Percentiles rank a stretch among this genome's conserved stretches.
Conservation (phyloP, 2,113 vertebrate species). For the Toxotes jaculatrix region DNA sequence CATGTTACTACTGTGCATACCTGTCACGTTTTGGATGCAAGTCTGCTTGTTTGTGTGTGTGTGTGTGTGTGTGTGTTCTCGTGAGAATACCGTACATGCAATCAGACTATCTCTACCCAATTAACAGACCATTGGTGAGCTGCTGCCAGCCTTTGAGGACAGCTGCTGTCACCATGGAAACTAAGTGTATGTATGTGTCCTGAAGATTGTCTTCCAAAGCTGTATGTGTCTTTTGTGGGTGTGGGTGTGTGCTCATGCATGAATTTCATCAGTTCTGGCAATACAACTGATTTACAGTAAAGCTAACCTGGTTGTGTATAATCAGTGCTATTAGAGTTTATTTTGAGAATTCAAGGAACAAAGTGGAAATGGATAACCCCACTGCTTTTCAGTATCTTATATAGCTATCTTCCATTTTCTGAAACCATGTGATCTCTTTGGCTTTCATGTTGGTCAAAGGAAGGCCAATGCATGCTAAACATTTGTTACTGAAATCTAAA, state of each 20-base stretch:
- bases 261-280: conserved; percentile 39
- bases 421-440: conserved; percentile 34
- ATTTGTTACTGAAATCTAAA: conserved; percentile 45
- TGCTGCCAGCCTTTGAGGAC: conserved; percentile 49
- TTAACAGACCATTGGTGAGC: conserved; percentile 58
- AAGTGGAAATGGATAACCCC: background rate
- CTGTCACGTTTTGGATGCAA: conserved; percentile 21
- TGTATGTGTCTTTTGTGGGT: conserved; percentile 42
- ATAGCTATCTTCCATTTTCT: conserved; percentile 29
- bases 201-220: conserved; percentile 65
- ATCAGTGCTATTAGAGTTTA: conserved; percentile 26
- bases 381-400: conserved; percentile 9
- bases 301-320: conserved; percentile 12
- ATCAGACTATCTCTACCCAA: conserved; percentile 50
- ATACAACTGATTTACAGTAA: conserved; percentile 17
- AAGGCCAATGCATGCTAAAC: conserved; percentile 62
- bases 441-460: conserved; percentile 45
- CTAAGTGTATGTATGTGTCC: conserved; percentile 62
- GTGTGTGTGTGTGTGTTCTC: conserved; percentile 17
- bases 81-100: conserved; percentile 54
- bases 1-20: conserved; percentile 37
- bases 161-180: conserved; percentile 80
- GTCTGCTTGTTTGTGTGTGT: conserved; percentile 33
- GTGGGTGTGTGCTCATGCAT: conserved; percentile 40
- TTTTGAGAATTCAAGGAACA: conserved; percentile 12